Evolutionary conservation across 2,888 invertebrate species (phyloP), one percentile per base, ranked within the genome.

Genomic region (Catocala nupta): DNA sequence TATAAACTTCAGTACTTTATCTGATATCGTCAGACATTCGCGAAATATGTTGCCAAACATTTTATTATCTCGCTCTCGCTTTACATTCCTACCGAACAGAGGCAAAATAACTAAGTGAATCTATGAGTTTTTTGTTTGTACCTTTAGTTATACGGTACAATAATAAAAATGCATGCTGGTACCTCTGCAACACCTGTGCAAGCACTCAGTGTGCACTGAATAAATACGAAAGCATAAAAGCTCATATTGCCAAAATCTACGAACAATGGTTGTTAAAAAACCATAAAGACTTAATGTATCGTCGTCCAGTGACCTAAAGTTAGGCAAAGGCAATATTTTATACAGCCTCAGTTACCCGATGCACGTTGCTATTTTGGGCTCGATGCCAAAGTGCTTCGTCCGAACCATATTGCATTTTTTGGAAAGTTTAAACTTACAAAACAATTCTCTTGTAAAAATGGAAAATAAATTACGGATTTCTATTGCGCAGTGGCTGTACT

Each of bases 241-340:
- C 36, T 39, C 45, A 25, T 25, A 55, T 51, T 16, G 39, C 13
- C 43, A 44, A 51, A 58, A 47, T 57, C 44, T 13, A 47, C 11
- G 33, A 67, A 65, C 68, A 68, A 63, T 48, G 52, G 49, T 62
- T 50, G 54, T 75, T 71, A 69, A 62, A 72, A 75, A 68, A 51
- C 11, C 50, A 64, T 75, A 73, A 73, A 68, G 75, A 63, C 75
- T 65, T 69, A 73, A 75, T 75, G 71, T 71, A 65, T 65, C 48
- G 61, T 65, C 13, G 71, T 52, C 54, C 62, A 59, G 65, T 68
- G 65, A 73, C 58, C 61, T 64, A 71, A 59, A 73, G 66, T 63
- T 59, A 55, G 70, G 62, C 67, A 59, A 59, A 53, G 63, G 54
- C 71, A 58, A 66, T 73, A 73, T 70, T 75, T 74, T 72, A 61